Percentiles rank a stretch among this genome's conserved stretches.
phyloP scores from a whole-genome alignment of 2,888 invertebrate species.

The Allolobophora icterica region DNA sequence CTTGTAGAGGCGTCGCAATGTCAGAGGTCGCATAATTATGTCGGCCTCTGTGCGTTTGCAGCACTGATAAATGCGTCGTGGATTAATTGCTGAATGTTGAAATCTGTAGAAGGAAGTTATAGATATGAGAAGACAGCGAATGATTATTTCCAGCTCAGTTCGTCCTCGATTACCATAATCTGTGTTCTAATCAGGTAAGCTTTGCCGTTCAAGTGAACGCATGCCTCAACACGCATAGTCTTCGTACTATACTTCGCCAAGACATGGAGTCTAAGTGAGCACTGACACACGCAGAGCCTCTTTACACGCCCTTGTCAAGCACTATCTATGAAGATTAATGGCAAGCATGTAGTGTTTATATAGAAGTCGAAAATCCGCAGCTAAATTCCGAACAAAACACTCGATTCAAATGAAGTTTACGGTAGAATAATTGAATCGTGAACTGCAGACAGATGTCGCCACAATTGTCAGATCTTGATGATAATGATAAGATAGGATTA shows the following conservation, averaged over 20 bases:
- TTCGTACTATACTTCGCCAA: neutral
- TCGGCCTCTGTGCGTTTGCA: too few relatives aligned
- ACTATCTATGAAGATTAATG: neutral
- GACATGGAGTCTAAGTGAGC: neutral
- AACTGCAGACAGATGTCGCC: neutral
- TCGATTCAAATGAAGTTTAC: neutral
- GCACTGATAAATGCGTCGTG: neutral
- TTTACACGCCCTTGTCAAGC: neutral
- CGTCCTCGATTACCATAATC: neutral
- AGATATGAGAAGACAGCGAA: neutral
- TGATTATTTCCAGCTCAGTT: neutral
- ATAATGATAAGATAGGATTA: too few relatives aligned
- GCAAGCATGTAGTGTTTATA: neutral
- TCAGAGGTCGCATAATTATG: too few relatives aligned
- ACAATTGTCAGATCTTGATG: too few relatives aligned
- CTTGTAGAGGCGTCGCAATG: neutral
- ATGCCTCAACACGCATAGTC: neutral
- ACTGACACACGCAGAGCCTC: neutral
- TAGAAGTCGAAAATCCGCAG: too few relatives aligned
- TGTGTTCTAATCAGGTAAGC: neutral
- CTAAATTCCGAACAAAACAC: neutral
- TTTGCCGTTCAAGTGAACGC: neutral
- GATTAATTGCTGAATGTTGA: neutral
- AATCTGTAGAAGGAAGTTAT: neutral
- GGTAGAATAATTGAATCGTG: neutral